Evolutionary conservation across 2,888 invertebrate genomes (phyloP).

Genomic region (Drosophila mimica): DNA sequence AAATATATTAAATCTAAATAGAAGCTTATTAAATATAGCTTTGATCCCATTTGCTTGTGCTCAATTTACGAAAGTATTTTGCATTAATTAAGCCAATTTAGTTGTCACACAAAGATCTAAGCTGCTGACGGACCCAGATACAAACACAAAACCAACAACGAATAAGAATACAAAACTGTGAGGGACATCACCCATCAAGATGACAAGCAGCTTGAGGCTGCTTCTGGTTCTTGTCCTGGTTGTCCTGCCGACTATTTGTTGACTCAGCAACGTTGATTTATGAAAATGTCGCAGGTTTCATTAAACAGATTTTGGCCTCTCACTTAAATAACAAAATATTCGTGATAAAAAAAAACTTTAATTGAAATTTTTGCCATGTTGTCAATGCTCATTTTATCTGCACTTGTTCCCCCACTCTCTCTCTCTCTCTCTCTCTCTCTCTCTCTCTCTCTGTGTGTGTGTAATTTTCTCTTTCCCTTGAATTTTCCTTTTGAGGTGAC

Average conservation of each 20-base stretch:
- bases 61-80: conserved; percentile 63
- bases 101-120: conserved; percentile 32
- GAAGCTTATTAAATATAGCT: conserved; percentile 56
- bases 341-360: conserved; percentile 29
- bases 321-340: conserved; percentile 29
- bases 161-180: conserved; percentile 7
- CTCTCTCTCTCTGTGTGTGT: neutral
- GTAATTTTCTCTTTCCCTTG: neutral
- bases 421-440: neutral
- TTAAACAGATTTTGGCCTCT: conserved; percentile 50
- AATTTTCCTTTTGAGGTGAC: conserved; percentile 54
- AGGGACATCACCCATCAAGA: neutral
- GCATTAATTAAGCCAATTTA: conserved; percentile 74
- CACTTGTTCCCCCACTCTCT: neutral
- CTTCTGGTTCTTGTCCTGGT: neutral
- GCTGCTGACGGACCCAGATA: conserved; percentile 10
- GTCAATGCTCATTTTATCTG: conserved; percentile 20
- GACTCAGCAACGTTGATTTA: conserved; percentile 44
- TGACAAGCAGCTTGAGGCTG: conserved; percentile 6
- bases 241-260: conserved; percentile 13
- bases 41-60: conserved; percentile 57
- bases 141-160: neutral
- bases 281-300: conserved; percentile 52
- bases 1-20: conserved; percentile 33
- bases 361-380: conserved; percentile 55